These are phyloP conservation scores for Mesitornis unicolor DNA, from an alignment of 2,113 vertebrate genomes.

Conservation along the genomic window DNA sequence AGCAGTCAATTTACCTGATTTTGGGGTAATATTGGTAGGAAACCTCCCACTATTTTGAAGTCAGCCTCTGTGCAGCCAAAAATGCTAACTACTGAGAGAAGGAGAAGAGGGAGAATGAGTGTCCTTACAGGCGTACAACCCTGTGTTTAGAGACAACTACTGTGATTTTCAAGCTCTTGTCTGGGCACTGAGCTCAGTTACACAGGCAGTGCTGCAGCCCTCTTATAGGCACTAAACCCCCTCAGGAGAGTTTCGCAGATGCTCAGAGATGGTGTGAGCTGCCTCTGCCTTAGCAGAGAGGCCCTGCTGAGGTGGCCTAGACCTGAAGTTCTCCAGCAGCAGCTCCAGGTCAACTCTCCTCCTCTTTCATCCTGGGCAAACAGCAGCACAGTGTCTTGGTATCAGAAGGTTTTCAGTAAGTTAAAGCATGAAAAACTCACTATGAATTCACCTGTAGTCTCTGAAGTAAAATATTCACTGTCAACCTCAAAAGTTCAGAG, in stretches of 20 bases:
- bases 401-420: not conserved
- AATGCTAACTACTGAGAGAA: not conserved
- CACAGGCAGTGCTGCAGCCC: not conserved
- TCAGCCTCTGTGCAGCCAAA: accelerated
- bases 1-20: not conserved
- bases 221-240: not conserved
- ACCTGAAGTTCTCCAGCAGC: not conserved
- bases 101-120: not conserved
- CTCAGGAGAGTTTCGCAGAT: not conserved
- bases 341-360: not conserved
- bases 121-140: not conserved
- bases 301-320: too few relatives aligned
- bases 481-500: not conserved
- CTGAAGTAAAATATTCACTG: not conserved
- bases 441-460: not conserved
- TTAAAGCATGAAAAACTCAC: not conserved
- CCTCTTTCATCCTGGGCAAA: not conserved
- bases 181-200: not conserved
- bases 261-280: not conserved
- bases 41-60: not conserved
- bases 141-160: not conserved
- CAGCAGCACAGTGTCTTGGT: not conserved
- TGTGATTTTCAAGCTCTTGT: not conserved
- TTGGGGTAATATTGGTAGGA: not conserved
- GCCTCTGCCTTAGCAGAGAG: not conserved